Percentiles rank a stretch among this genome's conserved stretches.
These are phyloP conservation scores for Dinoponera quadriceps DNA, from an alignment of 1,140 invertebrate species.

Conservation along the genomic window DNA sequence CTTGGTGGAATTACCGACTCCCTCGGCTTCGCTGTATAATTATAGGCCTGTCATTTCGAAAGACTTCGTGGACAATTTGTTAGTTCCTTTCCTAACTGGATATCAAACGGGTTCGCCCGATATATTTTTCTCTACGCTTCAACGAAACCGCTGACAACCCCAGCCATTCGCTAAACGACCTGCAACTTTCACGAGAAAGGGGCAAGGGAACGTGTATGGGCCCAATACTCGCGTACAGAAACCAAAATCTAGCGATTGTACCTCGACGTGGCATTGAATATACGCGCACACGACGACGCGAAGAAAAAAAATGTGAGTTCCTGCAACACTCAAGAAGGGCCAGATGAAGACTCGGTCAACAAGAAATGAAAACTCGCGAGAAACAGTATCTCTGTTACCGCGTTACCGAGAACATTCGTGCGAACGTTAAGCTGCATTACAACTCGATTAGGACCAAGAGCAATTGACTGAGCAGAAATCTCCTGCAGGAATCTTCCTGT, in stretches of 20 bases:
- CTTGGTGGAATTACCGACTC: not conserved
- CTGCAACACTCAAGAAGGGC: too few relatives aligned
- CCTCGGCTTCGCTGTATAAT: not conserved
- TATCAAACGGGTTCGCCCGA: constrained; percentile 17
- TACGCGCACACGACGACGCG: too few relatives aligned
- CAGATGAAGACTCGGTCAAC: too few relatives aligned
- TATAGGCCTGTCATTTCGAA: not conserved
- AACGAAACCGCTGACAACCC: not conserved
- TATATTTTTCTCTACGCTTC: constrained; percentile 25
- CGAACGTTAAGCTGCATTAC: too few relatives aligned
- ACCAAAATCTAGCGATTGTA: not conserved
- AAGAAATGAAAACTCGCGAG: too few relatives aligned
- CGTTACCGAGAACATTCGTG: too few relatives aligned
- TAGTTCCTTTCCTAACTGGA: constrained; percentile 2
- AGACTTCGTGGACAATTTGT: not conserved
- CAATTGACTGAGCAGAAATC: too few relatives aligned
- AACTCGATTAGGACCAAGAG: too few relatives aligned
- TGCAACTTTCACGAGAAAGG: constrained; percentile 42
- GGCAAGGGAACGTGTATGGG: not conserved
- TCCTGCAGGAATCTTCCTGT: too few relatives aligned
- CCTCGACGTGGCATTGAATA: not conserved
- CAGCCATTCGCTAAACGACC: not conserved
- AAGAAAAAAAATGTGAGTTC: too few relatives aligned
- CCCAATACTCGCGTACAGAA: not conserved
- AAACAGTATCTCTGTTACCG: too few relatives aligned